Conservation (phyloP, 2,113 vertebrate species). For the Cromileptes altivelis region DNA sequence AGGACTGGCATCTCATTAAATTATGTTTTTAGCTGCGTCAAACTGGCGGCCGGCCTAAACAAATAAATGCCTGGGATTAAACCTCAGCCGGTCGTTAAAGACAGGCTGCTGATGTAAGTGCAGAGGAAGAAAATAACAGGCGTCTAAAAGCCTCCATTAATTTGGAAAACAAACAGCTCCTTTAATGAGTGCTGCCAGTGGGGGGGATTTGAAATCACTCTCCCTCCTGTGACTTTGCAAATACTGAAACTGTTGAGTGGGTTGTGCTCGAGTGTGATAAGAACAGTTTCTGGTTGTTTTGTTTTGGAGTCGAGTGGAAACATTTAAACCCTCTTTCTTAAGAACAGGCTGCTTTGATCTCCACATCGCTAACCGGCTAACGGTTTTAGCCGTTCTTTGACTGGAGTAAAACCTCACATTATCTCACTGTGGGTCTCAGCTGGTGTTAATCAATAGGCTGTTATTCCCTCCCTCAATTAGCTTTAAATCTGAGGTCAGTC, state of each 20-base stretch:
- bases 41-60: slow-evolving; percentile 54
- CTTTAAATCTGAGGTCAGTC: no score
- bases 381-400: no score
- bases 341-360: neutral
- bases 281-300: slow-evolving; percentile 44
- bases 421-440: no score
- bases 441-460: no score
- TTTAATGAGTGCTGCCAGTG: slow-evolving; percentile 50
- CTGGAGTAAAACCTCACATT: no score
- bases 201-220: slow-evolving; percentile 48
- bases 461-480: no score
- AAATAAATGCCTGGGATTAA: slow-evolving; percentile 71
- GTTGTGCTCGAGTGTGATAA: slow-evolving; percentile 47
- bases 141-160: slow-evolving; percentile 55
- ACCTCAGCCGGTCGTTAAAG: slow-evolving; percentile 56
- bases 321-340: neutral
- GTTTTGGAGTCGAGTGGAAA: slow-evolving; percentile 46
- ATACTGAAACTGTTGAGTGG: slow-evolving; percentile 40
- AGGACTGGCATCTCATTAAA: slow-evolving; percentile 57
- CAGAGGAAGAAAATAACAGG: slow-evolving; percentile 47
- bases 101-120: slow-evolving; percentile 48
- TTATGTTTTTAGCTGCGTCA: slow-evolving; percentile 52
- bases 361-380: neutral
- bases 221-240: slow-evolving; percentile 36
- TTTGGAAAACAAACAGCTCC: slow-evolving; percentile 66